A percentile compares a stretch with the other conserved stretches of the same genome.
These are phyloP conservation scores for Anguilla obscura DNA, from an alignment of 2,797 vertebrate genomes.

Conservation along the genomic window DNA sequence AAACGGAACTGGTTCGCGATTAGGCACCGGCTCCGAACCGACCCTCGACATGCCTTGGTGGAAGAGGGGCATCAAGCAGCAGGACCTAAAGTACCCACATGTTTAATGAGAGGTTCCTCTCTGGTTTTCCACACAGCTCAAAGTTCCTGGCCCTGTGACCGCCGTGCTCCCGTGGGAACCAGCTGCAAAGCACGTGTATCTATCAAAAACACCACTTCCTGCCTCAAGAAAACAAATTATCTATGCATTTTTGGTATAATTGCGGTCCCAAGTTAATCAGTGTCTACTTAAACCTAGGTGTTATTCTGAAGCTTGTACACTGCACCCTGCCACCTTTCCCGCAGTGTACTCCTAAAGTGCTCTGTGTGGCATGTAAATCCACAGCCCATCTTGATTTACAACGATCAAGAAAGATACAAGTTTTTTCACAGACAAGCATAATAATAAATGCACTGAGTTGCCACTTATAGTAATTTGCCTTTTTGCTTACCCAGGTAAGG, in stretches of 20 bases:
- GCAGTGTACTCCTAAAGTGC: not conserved
- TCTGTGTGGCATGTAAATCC: not conserved
- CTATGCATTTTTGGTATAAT: not conserved
- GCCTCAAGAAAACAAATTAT: not conserved
- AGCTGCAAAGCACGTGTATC: not conserved
- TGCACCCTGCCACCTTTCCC: too few species aligned
- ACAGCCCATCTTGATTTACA: not conserved
- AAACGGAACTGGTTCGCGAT: too few species aligned
- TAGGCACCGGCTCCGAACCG: too few species aligned
- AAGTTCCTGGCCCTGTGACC: not conserved
- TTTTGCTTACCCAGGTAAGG: not conserved
- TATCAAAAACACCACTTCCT: slow-evolving; percentile 14
- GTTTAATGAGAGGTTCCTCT: not conserved
- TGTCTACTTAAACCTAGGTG: not conserved
- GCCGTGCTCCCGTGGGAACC: slow-evolving; percentile 1
- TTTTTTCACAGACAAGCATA: not conserved
- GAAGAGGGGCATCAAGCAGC: not conserved
- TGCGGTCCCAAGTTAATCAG: not conserved
- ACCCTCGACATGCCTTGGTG: too few species aligned
- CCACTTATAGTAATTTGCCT: not conserved
- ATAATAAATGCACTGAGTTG: not conserved
- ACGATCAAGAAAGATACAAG: not conserved
- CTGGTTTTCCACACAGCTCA: too few species aligned
- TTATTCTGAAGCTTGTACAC: not conserved
- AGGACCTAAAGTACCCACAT: not conserved